A percentile compares a stretch with the other conserved stretches of the same genome.
phyloP scores from a whole-genome alignment of 2,888 invertebrate species.

The Balanococcus diminutus region DNA sequence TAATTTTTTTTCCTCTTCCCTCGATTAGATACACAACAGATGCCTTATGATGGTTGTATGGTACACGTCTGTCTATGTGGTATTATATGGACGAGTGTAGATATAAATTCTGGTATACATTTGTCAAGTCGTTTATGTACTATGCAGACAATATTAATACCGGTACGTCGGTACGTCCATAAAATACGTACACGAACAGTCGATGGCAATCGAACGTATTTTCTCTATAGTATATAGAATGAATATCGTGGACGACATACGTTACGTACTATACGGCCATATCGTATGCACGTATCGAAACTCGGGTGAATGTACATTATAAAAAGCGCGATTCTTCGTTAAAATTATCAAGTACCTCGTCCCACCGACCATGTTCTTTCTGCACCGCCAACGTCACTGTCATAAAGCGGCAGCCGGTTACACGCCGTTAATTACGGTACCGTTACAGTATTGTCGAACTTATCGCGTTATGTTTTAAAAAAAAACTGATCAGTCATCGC shows the following conservation, averaged over 20 bases:
- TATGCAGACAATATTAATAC: background rate
- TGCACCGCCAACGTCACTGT: background rate
- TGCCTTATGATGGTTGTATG: too few relatives aligned
- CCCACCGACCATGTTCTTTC: background rate
- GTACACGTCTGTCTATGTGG: background rate
- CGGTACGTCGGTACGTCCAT: background rate
- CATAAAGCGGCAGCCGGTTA: constrained; percentile 4
- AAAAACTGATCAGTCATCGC: constrained; percentile 6
- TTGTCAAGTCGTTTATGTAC: background rate
- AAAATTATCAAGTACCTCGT: background rate
- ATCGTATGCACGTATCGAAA: background rate
- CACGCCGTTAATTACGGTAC: background rate
- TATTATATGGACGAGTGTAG: too few relatives aligned
- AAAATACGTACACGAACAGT: background rate
- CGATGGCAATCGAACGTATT: background rate
- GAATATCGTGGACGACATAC: background rate
- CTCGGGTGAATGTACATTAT: background rate
- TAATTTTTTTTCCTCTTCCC: too few relatives aligned
- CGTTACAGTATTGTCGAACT: constrained; percentile 13
- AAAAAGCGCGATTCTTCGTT: constrained; percentile 23
- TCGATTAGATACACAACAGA: background rate
- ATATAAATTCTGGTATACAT: background rate
- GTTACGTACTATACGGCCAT: background rate
- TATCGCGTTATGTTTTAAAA: background rate
- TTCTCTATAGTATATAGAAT: background rate